phyloP scores from a whole-genome alignment of 37 sponge, comb jelly and placozoan genomes.

The Spongilla lacustris region DNA sequence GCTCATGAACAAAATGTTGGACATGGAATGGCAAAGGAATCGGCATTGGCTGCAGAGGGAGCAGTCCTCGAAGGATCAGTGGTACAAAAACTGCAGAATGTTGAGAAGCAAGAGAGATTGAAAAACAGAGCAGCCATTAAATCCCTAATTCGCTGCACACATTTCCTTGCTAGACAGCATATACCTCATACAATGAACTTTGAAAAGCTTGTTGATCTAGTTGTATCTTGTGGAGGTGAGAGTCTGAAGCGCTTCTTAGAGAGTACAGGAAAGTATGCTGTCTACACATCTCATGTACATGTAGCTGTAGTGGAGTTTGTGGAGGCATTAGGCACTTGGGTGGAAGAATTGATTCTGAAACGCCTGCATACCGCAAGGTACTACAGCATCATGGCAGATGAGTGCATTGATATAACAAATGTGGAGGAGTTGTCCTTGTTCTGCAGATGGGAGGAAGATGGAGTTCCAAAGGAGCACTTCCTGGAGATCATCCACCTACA shows the following conservation, averaged over 20 bases:
- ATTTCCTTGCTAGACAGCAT: conserved; percentile 64
- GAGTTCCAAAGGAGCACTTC: conserved; percentile 72
- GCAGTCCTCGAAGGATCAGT: conserved; percentile 51
- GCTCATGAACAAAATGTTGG: conserved; percentile 38
- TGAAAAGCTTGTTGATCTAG: conserved; percentile 62
- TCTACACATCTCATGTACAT: conserved; percentile 60
- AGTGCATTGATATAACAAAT: conserved; percentile 74
- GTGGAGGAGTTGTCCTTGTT: conserved; percentile 74
- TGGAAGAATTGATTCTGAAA: conserved; percentile 65
- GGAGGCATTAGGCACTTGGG: conserved; percentile 55
- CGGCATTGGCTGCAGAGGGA: conserved; percentile 1
- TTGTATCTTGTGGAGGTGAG: conserved; percentile 70
- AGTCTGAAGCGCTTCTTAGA: conserved; percentile 57
- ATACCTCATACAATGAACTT: conserved; percentile 73
- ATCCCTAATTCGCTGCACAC: conserved; percentile 62
- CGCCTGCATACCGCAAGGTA: conserved; percentile 45
- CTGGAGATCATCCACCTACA: conserved; percentile 71
- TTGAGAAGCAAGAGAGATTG: conserved; percentile 25
- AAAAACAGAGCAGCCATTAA: conserved; percentile 71
- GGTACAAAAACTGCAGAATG: conserved; percentile 57
- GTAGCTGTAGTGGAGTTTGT: conserved; percentile 65
- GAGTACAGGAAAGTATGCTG: conserved; percentile 58
- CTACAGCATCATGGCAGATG: conserved; percentile 74
- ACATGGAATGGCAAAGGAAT: conserved; percentile 1
- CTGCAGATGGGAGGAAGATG: conserved; percentile 79